Conservation (phyloP, 2,888 invertebrate species). For the Melangyna quadrimaculata region DNA sequence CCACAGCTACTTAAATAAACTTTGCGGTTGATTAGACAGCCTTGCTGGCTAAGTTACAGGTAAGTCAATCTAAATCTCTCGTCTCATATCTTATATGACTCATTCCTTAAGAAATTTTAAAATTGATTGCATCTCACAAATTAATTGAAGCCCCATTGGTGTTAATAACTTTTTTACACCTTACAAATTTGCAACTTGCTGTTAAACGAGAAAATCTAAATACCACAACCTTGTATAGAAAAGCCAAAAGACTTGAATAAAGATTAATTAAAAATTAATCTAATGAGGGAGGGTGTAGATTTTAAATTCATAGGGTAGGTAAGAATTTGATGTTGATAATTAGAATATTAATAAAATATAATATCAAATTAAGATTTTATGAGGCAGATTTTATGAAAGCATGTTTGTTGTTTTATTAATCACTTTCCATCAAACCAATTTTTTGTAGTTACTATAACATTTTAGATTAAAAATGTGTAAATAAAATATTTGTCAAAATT, state of each 20-base stretch:
- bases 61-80: background rate
- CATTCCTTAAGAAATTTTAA: constrained; percentile 29
- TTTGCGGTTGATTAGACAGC: constrained; percentile 51
- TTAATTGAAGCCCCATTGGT: constrained; percentile 43
- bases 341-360: background rate
- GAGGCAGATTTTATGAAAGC: too few species aligned
- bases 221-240: too few species aligned
- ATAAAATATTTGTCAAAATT: too few species aligned
- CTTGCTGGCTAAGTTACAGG: background rate
- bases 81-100: background rate
- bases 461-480: too few species aligned
- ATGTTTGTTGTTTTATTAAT: too few species aligned
- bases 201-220: background rate
- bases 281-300: background rate
- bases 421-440: too few species aligned
- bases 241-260: background rate
- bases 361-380: background rate
- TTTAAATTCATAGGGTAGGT: background rate
- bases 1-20: constrained; percentile 29
- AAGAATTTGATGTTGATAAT: background rate
- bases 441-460: too few species aligned
- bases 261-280: background rate
- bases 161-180: constrained; percentile 48
- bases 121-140: constrained; percentile 45
- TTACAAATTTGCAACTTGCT: constrained; percentile 13